Evolutionary conservation across 2,113 vertebrate genomes (phyloP).

Genomic region (Okapia johnstoni): DNA sequence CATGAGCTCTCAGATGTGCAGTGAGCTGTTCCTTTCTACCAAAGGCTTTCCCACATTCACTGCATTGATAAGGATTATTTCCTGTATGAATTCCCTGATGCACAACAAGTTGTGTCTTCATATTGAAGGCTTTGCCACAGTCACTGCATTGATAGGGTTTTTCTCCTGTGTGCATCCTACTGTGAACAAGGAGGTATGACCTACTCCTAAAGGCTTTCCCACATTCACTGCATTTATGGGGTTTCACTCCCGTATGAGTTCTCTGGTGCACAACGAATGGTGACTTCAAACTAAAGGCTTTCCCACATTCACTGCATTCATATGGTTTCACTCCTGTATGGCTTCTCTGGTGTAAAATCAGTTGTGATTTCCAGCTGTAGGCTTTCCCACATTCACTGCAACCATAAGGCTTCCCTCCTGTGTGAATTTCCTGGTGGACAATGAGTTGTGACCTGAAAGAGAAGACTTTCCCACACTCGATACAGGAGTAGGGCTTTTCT

Average conservation of each 20-base stretch:
- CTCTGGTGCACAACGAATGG: conserved; percentile 62
- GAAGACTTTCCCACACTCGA: conserved; percentile 59
- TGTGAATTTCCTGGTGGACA: conserved; percentile 67
- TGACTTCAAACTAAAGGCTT: conserved; percentile 67
- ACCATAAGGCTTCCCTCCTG: conserved; percentile 55
- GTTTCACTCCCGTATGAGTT: conserved; percentile 61
- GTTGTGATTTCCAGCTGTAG: conserved; percentile 68
- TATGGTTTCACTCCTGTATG: conserved; percentile 66
- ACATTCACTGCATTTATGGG: conserved; percentile 60
- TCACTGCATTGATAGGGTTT: conserved; percentile 58
- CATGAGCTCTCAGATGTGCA: conserved; percentile 53
- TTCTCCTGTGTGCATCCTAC: conserved; percentile 63
- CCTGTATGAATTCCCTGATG: conserved; percentile 64
- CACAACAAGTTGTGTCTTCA: conserved; percentile 60
- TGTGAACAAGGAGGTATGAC: conserved; percentile 61
- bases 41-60: conserved; percentile 64
- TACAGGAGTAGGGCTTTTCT: conserved; percentile 61
- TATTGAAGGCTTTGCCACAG: conserved; percentile 67
- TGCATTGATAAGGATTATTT: conserved; percentile 56
- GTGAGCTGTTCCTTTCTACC: conserved; percentile 63
- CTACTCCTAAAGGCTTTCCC: conserved; percentile 65
- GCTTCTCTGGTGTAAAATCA: conserved; percentile 60
- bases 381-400: conserved; percentile 63
- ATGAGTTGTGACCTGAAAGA: conserved; percentile 71
- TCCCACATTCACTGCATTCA: conserved; percentile 61